A percentile compares a stretch with the other conserved stretches of the same genome.
phyloP scores from a whole-genome alignment of 2,888 invertebrate genomes.

The Acleris emargana region DNA sequence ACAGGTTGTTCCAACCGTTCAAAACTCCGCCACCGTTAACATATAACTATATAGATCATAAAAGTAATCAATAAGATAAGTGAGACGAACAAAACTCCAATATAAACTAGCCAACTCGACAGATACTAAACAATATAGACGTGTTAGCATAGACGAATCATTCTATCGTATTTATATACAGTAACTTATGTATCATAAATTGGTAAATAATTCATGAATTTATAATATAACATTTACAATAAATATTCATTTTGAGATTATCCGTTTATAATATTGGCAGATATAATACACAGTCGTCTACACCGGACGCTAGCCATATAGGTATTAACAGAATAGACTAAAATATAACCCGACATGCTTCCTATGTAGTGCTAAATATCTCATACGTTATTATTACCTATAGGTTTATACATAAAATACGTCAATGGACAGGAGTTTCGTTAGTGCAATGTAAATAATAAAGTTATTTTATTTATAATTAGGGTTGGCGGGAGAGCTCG shows the following conservation, averaged over 20 bases:
- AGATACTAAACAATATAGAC: slow-evolving; percentile 15
- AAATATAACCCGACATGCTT: slow-evolving; percentile 56
- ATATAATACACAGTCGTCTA: slow-evolving; percentile 6
- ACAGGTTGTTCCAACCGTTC: slow-evolving; percentile 18
- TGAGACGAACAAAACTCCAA: slow-evolving; percentile 31
- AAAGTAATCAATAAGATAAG: slow-evolving; percentile 31
- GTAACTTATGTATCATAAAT: slow-evolving; percentile 15
- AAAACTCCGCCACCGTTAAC: slow-evolving; percentile 23
- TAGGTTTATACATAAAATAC: slow-evolving; percentile 40
- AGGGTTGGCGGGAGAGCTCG: slow-evolving; percentile 41
- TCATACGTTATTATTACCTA: slow-evolving; percentile 40
- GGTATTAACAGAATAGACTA: slow-evolving; percentile 41
- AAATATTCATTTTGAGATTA: slow-evolving; percentile 32
- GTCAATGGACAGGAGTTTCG: slow-evolving; percentile 47
- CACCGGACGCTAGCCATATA: slow-evolving; percentile 22
- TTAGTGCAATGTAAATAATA: slow-evolving; percentile 68
- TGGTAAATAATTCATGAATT: slow-evolving; percentile 27
- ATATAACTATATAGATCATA: slow-evolving; percentile 7
- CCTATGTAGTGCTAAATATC: slow-evolving; percentile 64
- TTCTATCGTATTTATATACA: slow-evolving; percentile 12
- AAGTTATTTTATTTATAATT: slow-evolving; percentile 52
- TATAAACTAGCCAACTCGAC: slow-evolving; percentile 27
- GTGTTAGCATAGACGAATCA: slow-evolving; percentile 12
- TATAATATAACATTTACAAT: slow-evolving; percentile 27
- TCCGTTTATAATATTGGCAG: slow-evolving; percentile 19